Conservation (phyloP, 1,140 invertebrate genomes). For the Cryptotermes secundus region DNA sequence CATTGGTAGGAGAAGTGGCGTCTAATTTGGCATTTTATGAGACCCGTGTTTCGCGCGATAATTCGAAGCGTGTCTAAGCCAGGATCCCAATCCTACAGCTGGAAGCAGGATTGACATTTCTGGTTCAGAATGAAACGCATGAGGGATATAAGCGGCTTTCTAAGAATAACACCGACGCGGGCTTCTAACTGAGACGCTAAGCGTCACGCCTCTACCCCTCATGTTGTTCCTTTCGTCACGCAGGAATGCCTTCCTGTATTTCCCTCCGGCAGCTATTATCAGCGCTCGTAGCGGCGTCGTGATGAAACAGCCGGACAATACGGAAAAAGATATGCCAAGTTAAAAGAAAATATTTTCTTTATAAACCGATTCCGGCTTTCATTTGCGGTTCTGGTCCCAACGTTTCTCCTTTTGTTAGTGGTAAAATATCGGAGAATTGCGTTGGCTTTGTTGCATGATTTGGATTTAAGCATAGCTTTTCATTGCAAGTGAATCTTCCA, state of each 20-base stretch:
- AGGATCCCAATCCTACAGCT: no score
- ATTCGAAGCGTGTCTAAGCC: no score
- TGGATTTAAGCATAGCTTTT: no score
- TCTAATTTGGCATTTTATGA: no score
- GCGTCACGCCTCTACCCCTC: no score
- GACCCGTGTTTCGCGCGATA: no score
- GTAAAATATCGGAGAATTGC: no score
- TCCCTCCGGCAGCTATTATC: not conserved
- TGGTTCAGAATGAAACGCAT: not conserved
- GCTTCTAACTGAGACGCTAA: no score
- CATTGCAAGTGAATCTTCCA: no score
- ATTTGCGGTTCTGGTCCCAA: not conserved
- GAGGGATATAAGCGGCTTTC: not conserved
- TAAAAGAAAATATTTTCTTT: conserved; percentile 9
- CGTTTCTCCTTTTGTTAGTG: no score
- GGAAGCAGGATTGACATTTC: not conserved
- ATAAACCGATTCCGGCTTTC: not conserved
- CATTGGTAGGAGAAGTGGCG: no score
- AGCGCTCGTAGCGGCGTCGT: not conserved
- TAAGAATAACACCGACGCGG: not conserved
- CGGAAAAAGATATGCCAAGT: not conserved
- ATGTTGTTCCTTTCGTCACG: not conserved
- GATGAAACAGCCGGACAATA: not conserved
- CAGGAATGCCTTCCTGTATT: not conserved
- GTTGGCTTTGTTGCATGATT: no score